Evolutionary conservation across 2,888 invertebrate species (phyloP), one percentile per base, ranked within the genome.

Genomic region (Ernsta delagoae): DNA sequence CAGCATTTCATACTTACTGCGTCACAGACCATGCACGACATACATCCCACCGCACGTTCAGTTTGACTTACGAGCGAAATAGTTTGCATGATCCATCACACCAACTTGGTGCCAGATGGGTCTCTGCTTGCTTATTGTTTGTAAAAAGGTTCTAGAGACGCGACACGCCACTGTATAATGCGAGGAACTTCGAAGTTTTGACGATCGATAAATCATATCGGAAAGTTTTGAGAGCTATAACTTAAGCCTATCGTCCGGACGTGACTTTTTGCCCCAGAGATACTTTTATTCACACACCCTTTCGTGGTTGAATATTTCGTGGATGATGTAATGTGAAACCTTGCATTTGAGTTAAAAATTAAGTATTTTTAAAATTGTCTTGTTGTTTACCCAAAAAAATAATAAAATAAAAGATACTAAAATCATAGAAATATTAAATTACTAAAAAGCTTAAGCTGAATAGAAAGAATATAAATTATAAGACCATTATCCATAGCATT

Each of bases 11-110:
- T 24, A 9, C 24, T 12, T n/a, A n/a, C n/a, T 4, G 53, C 8
- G 53, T 24, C 8, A 9, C 53, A n/a, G n/a, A n/a, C n/a, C n/a
- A n/a, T n/a, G 6, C 53, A 53, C 53, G 24, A 53, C 53, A 16
- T 53, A 53, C 24, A 9, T 24, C 53, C 24, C 9, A 12, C 48
- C 48, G 53, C 53, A 53, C 24, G 8, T 53, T 24, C 24, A 53
- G 24, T 53, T 53, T 53, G 53, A 53, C 24, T 53, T 53, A 53
- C 53, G 53, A 53, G 53, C 53, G 53, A 8, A 53, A 9, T 53
- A 53, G 53, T 53, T 53, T 53, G 53, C 53, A 53, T 53, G 53
- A 53, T 53, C 53, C 53, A 53, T 53, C 53, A 53, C 8, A 53
- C 53, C 8, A 53, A 53, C 53, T 53, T 53, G 24, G 5, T 53